Base-by-base conservation (phyloP, 2,888 invertebrate species). In the Drosophila helvetica region DNA sequence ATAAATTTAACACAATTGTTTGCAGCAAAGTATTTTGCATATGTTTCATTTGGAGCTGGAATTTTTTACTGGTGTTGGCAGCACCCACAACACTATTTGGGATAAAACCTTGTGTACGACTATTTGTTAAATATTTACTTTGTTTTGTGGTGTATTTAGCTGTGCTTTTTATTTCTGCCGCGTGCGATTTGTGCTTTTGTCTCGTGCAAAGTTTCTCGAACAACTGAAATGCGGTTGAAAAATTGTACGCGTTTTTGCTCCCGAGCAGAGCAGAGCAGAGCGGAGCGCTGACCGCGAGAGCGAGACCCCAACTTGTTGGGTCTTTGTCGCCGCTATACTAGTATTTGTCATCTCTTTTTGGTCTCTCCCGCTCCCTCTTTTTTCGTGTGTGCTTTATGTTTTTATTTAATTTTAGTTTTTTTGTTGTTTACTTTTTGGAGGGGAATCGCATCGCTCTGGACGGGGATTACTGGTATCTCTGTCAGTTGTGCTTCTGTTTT, bases 161-260 rank as follows among this genome's bases (percentile, higher is more conserved):
- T 78, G 71, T 58, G 46, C 47, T 63, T 43, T 50, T 54, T 54
- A 51, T 61, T 68, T 65, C 10, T 22, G 43, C 61, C 80, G 88
- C 86, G 75, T 25, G 54, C 56, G 68, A 42, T 59, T 52, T 51
- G 45, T 25, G 67, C 64, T 56, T 88, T 75, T 77, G 77, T 75
- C 73, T 74, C 79, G 82, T 70, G 68, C 84, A 79, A 86, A 82
- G 87, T 78, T 79, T 78, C 78, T 73, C 67, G 75, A 78, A 71
- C 77, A 80, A 89, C 89, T 89, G 80, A 89, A 78, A 68, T 76
- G 61, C 54, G 65, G 66, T 67, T 71, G 56, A 70, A 71, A 68
- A 69, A 61, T 71, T 70, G 75, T 55, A 71, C 53, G 57, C 65
- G 58, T 47, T 18, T 64, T 51, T 73, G 45, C 56, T 68, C 63